Base-by-base conservation (phyloP, 2,888 invertebrate species). In the Parnassius mnemosyne region DNA sequence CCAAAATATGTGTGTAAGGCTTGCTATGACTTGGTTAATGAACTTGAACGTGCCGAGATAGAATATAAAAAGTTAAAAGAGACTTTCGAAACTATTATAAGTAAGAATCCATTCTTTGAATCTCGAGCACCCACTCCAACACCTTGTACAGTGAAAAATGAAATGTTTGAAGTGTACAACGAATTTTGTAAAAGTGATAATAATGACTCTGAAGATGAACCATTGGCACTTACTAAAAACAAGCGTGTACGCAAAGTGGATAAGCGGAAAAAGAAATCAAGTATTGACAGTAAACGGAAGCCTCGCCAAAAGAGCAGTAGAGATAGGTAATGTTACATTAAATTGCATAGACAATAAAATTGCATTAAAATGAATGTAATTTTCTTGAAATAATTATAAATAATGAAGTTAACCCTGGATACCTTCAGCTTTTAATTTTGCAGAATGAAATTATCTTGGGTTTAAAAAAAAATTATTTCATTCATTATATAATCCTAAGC, bases 11-110 rank as follows among this genome's bases (percentile, higher is more conserved):
- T 87, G 53, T 89, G 89, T 69, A 81, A 79, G 66, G 78, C 72
- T 60, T 90, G 90, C 69, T 79, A 74, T 64, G 84, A 89, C 41
- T 83, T 89, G 54, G 74, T 89, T 53, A 84, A 85, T 67, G 77
- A 86, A 47, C 72, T 90, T 49, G 89, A 90, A 68, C 82, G 81
- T 53, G 84, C 89, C 2, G 89, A 89, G 70, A 65, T 83, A 13
- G 88, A 89, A 65, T 90, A 89, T 63, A 49, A 74, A 46, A 86
- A 85, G 68, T 67, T 88, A 43, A 87, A 85, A 66, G 84, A 85
- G 54, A 73, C 84, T 9, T 89, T 90, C 68, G 86, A 85, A 64
- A 76, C 81, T 34, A 84, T 89, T 16, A 75, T 90, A 20, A 84
- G 76, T 59, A 87, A 85, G 69, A 90, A 89, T 66, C 89, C 89